Conservation (phyloP, 2,888 invertebrate genomes). For the Megamerina dolium region DNA sequence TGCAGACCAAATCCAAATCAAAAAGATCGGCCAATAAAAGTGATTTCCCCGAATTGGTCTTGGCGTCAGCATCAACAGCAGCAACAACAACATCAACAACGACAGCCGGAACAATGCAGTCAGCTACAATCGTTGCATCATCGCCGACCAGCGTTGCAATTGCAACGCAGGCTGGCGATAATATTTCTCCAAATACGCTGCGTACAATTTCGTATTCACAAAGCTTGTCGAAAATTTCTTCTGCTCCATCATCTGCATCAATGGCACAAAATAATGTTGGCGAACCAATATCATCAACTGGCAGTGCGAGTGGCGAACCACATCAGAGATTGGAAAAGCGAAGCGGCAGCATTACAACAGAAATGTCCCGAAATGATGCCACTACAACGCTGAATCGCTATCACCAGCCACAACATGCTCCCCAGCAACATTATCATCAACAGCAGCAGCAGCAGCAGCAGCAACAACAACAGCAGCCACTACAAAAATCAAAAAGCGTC, state of each 20-base stretch:
- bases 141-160: background rate
- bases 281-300: background rate
- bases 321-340: background rate
- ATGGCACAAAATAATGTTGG: constrained; percentile 5
- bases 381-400: constrained; percentile 8
- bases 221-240: constrained; percentile 30
- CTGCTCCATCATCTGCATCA: constrained; percentile 13
- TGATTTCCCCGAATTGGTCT: constrained; percentile 35
- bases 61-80: constrained; percentile 11
- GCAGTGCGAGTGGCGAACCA: background rate
- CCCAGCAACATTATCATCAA: background rate
- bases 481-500: constrained; percentile 49
- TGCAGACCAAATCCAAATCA: background rate
- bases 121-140: background rate
- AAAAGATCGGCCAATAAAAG: constrained; percentile 26
- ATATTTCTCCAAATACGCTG: constrained; percentile 2
- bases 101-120: background rate
- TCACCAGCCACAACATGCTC: constrained; percentile 13
- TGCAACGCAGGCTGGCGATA: background rate
- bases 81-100: background rate
- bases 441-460: constrained; percentile 10
- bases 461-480: constrained; percentile 18
- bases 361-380: background rate
- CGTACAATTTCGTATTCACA: constrained; percentile 34
- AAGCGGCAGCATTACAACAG: constrained; percentile 2